Percentiles rank a stretch among this genome's conserved stretches.
phyloP scores from a whole-genome alignment of 2,113 vertebrate species.

The Sisor rabdophorus region DNA sequence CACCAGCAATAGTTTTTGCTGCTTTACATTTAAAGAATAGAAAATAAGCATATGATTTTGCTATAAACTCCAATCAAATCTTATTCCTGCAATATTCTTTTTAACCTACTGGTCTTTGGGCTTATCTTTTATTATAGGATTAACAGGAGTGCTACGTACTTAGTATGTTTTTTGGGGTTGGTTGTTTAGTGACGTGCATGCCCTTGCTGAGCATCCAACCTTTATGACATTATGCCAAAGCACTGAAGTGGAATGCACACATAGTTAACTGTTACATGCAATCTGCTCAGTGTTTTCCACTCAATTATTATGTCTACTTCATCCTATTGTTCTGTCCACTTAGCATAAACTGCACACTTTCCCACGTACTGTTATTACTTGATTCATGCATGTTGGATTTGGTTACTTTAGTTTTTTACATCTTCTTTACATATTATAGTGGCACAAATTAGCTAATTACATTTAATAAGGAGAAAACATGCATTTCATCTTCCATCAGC shows the following conservation, averaged over 20 bases:
- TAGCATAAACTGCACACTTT: neutral
- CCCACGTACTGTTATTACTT: neutral
- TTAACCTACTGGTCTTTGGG: conserved; percentile 61
- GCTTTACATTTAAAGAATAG: neutral
- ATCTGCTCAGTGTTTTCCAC: neutral
- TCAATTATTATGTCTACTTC: neutral
- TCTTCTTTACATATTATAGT: neutral
- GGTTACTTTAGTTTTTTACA: too few relatives aligned
- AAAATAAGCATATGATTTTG: neutral
- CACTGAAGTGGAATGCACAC: conserved; percentile 40
- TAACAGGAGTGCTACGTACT: conserved; percentile 1
- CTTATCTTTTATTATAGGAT: conserved; percentile 58
- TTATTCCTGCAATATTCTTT: conserved; percentile 8
- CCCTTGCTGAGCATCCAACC: conserved; percentile 43
- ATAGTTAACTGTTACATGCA: conserved; percentile 1
- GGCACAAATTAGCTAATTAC: too few relatives aligned
- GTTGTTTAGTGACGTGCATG: neutral
- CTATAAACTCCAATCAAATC: neutral
- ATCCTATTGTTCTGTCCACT: conserved; percentile 17
- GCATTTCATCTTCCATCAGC: too few relatives aligned
- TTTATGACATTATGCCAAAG: conserved; percentile 35
- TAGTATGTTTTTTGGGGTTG: neutral
- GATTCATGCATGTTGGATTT: neutral
- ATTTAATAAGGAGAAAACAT: neutral
- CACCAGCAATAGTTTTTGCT: neutral